A percentile compares a stretch with the other conserved stretches of the same genome.
phyloP scores from a whole-genome alignment of 2,797 vertebrate genomes.

The Fratercula arctica region DNA sequence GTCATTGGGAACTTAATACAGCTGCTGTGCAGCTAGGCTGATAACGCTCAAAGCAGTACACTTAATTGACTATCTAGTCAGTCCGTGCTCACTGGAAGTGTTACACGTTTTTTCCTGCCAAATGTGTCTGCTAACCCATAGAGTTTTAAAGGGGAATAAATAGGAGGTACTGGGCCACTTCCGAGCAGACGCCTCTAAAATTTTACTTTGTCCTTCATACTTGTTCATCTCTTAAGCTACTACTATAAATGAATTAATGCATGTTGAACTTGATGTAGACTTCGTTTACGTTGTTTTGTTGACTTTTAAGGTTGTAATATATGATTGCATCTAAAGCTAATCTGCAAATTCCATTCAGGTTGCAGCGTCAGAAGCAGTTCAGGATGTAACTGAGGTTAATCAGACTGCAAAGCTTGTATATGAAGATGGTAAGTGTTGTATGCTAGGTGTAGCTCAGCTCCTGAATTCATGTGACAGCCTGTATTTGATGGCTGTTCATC shows the following conservation, averaged over 20 bases:
- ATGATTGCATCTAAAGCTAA: background rate
- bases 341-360: conserved; percentile 77
- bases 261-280: background rate
- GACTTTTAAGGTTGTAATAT: background rate
- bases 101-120: background rate
- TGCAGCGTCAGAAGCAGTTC: conserved; percentile 77
- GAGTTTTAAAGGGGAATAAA: background rate
- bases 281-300: background rate
- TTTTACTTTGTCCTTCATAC: background rate
- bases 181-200: background rate
- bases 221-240: background rate
- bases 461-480: background rate
- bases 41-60: background rate
- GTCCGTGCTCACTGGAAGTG: background rate
- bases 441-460: background rate
- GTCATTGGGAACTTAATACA: background rate
- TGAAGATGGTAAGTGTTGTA: conserved; percentile 88
- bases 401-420: conserved; percentile 94
- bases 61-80: background rate
- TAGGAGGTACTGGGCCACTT: background rate
- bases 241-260: background rate
- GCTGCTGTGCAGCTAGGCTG: background rate
- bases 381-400: conserved; percentile 74
- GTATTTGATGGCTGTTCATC: background rate
- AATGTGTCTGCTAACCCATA: background rate